A percentile compares a stretch with the other conserved stretches of the same genome.
Conservation (phyloP, 2,797 vertebrate genomes). For the Coluber constrictor region DNA sequence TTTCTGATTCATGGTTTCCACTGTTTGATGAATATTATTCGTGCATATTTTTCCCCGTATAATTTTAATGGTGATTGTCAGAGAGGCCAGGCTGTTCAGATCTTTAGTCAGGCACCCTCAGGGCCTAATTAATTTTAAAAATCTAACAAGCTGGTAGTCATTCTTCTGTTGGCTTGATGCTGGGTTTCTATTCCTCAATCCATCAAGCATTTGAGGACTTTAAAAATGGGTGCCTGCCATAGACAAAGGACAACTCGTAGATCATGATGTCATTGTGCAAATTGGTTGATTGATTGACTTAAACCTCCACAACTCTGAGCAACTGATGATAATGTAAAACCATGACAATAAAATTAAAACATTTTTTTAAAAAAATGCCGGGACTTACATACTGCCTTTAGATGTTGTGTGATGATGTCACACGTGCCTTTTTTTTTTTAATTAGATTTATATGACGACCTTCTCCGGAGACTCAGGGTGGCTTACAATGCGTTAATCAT, state of each 20-base stretch:
- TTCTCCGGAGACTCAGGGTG: no score
- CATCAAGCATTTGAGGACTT: background rate
- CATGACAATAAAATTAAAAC: background rate
- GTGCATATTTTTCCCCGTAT: background rate
- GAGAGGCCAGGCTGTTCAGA: background rate
- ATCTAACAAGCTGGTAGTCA: background rate
- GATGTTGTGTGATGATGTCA: background rate
- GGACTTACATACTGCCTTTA: background rate
- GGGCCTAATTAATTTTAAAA: slow-evolving; percentile 13
- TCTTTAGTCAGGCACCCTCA: background rate
- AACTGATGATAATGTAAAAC: background rate
- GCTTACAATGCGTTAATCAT: no score
- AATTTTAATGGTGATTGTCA: background rate
- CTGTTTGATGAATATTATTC: background rate
- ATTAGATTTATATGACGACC: no score
- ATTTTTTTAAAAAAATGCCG: background rate
- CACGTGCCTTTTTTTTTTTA: background rate
- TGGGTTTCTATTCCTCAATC: background rate
- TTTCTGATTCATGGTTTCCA: background rate
- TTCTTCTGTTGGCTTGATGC: background rate
- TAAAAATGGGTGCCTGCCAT: background rate
- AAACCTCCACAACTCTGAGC: background rate
- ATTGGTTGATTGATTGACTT: background rate
- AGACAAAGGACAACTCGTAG: background rate
- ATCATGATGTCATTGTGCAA: background rate